phyloP scores from a whole-genome alignment of 2,113 vertebrate genomes.

The Rattus norvegicus region DNA sequence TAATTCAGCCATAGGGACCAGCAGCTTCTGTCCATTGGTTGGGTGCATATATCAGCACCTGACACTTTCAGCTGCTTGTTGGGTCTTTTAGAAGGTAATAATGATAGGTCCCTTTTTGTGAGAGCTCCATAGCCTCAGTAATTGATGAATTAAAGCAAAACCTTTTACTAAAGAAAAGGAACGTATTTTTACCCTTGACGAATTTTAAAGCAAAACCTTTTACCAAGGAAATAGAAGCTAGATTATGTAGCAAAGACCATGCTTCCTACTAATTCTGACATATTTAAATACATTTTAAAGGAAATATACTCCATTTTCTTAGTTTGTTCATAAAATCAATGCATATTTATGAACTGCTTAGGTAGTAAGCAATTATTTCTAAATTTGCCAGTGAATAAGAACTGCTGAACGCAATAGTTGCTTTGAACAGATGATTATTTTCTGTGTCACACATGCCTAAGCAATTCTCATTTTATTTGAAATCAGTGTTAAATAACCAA shows the following conservation, averaged over 20 bases:
- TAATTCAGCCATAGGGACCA: too few species aligned
- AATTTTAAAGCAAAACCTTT: constrained; percentile 50
- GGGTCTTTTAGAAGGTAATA: too few species aligned
- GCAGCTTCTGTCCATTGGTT: too few species aligned
- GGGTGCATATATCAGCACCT: too few species aligned
- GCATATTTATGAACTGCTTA: constrained; percentile 63
- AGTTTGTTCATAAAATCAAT: constrained; percentile 48
- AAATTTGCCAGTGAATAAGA: constrained; percentile 66
- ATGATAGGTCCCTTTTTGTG: too few species aligned
- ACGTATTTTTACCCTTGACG: not conserved
- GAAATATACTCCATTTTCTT: constrained; percentile 13
- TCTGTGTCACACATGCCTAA: constrained; percentile 29
- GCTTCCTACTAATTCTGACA: not conserved
- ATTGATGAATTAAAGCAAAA: constrained; percentile 33
- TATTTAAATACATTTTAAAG: constrained; percentile 32
- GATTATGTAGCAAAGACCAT: not conserved
- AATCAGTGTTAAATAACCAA: not conserved
- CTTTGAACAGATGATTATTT: constrained; percentile 63
- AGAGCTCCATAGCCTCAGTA: too few species aligned
- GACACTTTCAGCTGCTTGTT: too few species aligned
- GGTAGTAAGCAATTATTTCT: constrained; percentile 59
- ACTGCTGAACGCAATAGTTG: constrained; percentile 48
- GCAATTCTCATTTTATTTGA: constrained; percentile 17
- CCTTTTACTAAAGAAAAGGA: not conserved
- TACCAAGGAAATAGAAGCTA: not conserved